These are phyloP conservation scores for Cheirogaleus medius DNA, from an alignment of 2,113 vertebrate genomes.

Conservation along the genomic window DNA sequence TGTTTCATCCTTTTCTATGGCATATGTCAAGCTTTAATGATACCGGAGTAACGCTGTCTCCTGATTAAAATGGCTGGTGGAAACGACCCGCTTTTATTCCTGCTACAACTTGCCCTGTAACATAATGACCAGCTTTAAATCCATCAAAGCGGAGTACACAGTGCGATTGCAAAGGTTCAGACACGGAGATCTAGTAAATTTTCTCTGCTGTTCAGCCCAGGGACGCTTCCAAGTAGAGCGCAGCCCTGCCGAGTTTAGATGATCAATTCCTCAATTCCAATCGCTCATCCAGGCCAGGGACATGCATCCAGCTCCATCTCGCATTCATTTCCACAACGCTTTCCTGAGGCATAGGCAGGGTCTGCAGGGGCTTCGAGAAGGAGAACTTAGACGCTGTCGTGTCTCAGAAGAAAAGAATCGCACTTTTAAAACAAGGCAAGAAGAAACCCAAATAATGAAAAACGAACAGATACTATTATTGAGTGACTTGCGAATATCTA, in stretches of 20 bases:
- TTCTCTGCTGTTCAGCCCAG: slow-evolving; percentile 62
- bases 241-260: slow-evolving; percentile 42
- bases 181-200: slow-evolving; percentile 75
- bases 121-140: slow-evolving; percentile 76
- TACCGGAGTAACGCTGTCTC: background rate
- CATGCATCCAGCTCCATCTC: slow-evolving; percentile 46
- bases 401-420: background rate
- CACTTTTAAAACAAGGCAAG: background rate
- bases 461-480: background rate
- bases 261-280: slow-evolving; percentile 66
- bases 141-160: slow-evolving; percentile 59
- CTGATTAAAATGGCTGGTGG: slow-evolving; percentile 53
- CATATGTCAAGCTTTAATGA: slow-evolving; percentile 26
- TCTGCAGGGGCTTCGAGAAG: background rate
- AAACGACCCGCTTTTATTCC: background rate
- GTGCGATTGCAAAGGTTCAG: slow-evolving; percentile 63
- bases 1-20: slow-evolving; percentile 13
- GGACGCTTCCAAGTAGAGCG: slow-evolving; percentile 37
- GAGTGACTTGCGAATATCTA: background rate
- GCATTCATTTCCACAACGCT: slow-evolving; percentile 58
- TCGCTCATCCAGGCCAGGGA: background rate
- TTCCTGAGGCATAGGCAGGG: background rate
- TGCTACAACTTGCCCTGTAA: slow-evolving; percentile 55
- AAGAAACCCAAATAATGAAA: slow-evolving; percentile 17
- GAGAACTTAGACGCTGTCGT: background rate